These are phyloP conservation scores for Odontocerum albicorne DNA, from an alignment of 2,888 invertebrate species.

Conservation along the genomic window DNA sequence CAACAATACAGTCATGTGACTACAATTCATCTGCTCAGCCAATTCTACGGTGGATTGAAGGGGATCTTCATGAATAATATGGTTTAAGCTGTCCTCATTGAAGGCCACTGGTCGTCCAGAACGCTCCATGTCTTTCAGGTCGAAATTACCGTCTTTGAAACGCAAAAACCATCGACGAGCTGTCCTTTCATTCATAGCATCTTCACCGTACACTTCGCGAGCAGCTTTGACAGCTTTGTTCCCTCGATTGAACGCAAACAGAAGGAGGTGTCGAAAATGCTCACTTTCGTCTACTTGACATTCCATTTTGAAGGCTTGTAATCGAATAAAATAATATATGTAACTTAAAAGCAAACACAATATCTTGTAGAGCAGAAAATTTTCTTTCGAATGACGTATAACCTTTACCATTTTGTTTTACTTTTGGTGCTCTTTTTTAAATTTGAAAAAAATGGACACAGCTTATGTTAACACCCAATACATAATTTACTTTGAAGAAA, in stretches of 20 bases:
- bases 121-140: neutral
- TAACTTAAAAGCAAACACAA: neutral
- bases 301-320: neutral
- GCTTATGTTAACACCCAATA: too few species aligned
- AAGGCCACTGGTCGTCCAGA: neutral
- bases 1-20: too few species aligned
- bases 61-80: conserved; percentile 2
- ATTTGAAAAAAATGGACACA: too few species aligned
- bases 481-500: too few species aligned
- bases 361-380: too few species aligned
- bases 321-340: too few species aligned
- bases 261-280: neutral
- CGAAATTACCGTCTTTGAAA: conserved; percentile 9
- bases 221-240: conserved; percentile 1
- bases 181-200: conserved; percentile 1
- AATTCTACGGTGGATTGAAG: neutral
- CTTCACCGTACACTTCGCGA: neutral
- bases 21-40: neutral
- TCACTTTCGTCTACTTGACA: neutral
- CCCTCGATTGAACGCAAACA: neutral
- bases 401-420: too few species aligned
- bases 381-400: too few species aligned
- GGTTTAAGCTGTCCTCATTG: neutral
- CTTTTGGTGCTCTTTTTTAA: too few species aligned
- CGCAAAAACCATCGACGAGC: conserved; percentile 7